These are phyloP conservation scores for Sceloporus tristichus DNA, from an alignment of 2,113 vertebrate genomes.

Conservation along the genomic window DNA sequence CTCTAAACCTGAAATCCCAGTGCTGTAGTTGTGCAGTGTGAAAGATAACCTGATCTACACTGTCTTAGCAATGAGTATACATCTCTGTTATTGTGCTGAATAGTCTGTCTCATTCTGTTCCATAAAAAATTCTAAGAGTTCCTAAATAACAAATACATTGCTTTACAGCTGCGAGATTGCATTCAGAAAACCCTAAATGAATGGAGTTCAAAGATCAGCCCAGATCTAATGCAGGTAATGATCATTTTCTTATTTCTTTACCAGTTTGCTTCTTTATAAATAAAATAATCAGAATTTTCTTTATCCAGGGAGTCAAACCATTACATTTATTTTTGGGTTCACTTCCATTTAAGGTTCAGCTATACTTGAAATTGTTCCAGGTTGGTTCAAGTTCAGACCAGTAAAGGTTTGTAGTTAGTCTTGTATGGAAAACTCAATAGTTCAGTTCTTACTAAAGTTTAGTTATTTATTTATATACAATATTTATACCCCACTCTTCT, in stretches of 20 bases:
- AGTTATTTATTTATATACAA: too few species aligned
- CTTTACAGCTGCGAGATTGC: slow-evolving; percentile 93
- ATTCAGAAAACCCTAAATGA: slow-evolving; percentile 92
- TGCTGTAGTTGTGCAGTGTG: too few species aligned
- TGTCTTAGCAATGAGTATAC: too few species aligned
- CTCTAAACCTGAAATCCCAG: too few species aligned
- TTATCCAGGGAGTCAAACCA: not conserved
- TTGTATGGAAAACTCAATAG: not conserved
- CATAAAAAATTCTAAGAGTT: not conserved
- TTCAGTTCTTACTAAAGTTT: not conserved
- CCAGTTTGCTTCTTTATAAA: too few species aligned
- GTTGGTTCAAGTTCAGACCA: not conserved
- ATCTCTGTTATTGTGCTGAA: not conserved
- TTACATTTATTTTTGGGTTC: not conserved
- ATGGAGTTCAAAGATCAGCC: slow-evolving; percentile 85
- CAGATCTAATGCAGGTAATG: slow-evolving; percentile 77
- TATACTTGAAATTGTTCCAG: not conserved
- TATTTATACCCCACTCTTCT: too few species aligned
- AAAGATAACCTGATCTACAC: too few species aligned
- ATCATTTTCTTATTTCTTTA: not conserved
- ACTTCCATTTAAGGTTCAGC: not conserved
- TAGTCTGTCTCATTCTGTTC: not conserved
- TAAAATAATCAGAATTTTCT: not conserved
- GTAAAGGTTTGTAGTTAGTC: not conserved
- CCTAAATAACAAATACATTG: slow-evolving; percentile 32